A percentile compares a stretch with the other conserved stretches of the same genome.
Conservation (phyloP, 2,888 invertebrate species). For the Ophioninae sp. region DNA sequence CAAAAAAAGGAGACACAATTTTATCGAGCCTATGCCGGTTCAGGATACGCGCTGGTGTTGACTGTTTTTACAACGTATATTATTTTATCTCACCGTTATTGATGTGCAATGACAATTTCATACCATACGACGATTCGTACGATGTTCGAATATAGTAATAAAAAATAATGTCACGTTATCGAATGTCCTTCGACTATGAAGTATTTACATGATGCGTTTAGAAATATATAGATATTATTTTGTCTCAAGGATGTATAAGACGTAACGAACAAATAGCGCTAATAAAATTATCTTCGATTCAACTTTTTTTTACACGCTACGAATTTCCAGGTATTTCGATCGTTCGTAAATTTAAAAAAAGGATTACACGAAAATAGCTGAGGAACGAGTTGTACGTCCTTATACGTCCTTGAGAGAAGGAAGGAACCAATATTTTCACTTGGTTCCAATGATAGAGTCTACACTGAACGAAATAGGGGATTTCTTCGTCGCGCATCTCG, state of each 20-base stretch:
- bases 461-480: slow-evolving; percentile 78
- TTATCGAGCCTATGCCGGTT: slow-evolving; percentile 27
- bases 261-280: not conserved
- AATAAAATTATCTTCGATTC: too few species aligned
- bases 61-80: slow-evolving; percentile 48
- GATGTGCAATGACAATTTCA: slow-evolving; percentile 53
- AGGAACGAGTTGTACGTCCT: not conserved
- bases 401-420: not conserved
- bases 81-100: slow-evolving; percentile 59
- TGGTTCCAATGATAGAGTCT: slow-evolving; percentile 75
- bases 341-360: not conserved
- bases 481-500: slow-evolving; percentile 67
- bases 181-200: slow-evolving; percentile 19
- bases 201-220: slow-evolving; percentile 47
- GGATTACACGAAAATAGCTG: not conserved
- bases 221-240: slow-evolving; percentile 10
- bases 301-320: too few species aligned
- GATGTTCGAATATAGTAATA: slow-evolving; percentile 46
- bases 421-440: slow-evolving; percentile 35
- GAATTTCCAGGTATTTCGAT: too few species aligned
- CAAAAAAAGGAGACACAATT: slow-evolving; percentile 31
- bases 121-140: slow-evolving; percentile 51
- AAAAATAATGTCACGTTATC: slow-evolving; percentile 57
- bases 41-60: not conserved
- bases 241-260: not conserved